These are phyloP conservation scores for Entosphenus tridentatus DNA, from an alignment of 2,113 vertebrate species.

Conservation along the genomic window DNA sequence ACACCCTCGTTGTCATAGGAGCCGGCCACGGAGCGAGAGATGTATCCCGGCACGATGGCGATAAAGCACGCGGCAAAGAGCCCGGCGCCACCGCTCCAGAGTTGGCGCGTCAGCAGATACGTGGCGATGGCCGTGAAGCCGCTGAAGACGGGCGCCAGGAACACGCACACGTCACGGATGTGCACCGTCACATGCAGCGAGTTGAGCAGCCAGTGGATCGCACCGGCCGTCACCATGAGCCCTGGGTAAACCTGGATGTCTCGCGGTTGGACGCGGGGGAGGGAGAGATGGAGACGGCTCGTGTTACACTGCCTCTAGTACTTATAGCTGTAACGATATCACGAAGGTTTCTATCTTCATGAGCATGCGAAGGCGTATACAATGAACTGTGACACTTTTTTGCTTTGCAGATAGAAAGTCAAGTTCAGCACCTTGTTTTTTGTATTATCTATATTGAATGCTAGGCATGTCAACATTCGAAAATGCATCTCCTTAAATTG, in stretches of 20 bases:
- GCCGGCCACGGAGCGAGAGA: slow-evolving; percentile 89
- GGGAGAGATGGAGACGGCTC: no score
- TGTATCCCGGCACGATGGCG: slow-evolving; percentile 91
- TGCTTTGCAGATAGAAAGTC: no score
- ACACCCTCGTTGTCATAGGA: slow-evolving; percentile 99
- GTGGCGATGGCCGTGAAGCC: slow-evolving; percentile 94
- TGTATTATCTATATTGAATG: no score
- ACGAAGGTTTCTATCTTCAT: no score
- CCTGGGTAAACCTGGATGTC: slow-evolving; percentile 67
- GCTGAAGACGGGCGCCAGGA: slow-evolving; percentile 88
- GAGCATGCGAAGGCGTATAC: no score
- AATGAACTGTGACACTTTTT: no score
- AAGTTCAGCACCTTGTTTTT: no score
- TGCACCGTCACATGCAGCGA: slow-evolving; percentile 85
- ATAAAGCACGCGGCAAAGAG: slow-evolving; percentile 97
- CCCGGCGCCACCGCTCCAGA: slow-evolving; percentile 94
- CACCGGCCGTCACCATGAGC: slow-evolving; percentile 94
- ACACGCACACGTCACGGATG: slow-evolving; percentile 92
- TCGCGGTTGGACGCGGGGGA: no score
- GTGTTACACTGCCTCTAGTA: no score
- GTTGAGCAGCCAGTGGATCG: slow-evolving; percentile 93
- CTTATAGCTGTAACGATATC: no score
- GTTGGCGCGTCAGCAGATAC: slow-evolving; percentile 83
- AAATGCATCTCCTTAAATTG: no score
- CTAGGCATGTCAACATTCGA: no score